Evolutionary conservation across 2,888 invertebrate genomes (phyloP).

Genomic region (Scaeva pyrastri): DNA sequence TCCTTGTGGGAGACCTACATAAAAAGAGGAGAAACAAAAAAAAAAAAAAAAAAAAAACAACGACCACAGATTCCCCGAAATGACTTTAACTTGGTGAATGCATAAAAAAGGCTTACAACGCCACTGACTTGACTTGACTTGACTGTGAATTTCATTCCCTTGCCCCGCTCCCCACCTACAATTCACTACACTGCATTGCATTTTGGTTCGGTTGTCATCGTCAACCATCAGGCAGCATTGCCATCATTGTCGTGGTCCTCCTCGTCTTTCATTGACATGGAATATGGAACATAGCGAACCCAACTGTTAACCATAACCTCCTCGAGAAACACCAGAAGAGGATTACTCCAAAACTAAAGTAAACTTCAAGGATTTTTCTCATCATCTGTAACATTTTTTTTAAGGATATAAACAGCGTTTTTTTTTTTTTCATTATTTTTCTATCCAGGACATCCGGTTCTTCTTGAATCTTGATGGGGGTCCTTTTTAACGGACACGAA

Average conservation of each 20-base stretch:
- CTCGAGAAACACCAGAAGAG: slow-evolving; percentile 1
- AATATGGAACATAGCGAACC: slow-evolving; percentile 50
- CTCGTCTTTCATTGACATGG: slow-evolving; percentile 52
- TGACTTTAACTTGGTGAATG: slow-evolving; percentile 27
- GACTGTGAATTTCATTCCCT: slow-evolving; percentile 26
- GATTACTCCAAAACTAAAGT: slow-evolving; percentile 49
- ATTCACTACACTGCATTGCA: slow-evolving; percentile 27
- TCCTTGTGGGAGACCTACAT: slow-evolving; percentile 22
- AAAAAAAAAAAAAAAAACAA: too few species aligned
- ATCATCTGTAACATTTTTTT: slow-evolving; percentile 36
- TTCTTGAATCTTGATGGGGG: too few species aligned
- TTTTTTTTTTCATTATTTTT: slow-evolving; percentile 14
- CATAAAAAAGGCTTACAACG: background rate
- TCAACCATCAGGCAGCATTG: background rate
- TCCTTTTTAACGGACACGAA: slow-evolving; percentile 45
- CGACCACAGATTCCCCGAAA: slow-evolving; percentile 2
- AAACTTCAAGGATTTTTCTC: slow-evolving; percentile 56
- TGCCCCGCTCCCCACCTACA: background rate
- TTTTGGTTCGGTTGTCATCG: slow-evolving; percentile 4
- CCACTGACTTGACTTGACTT: background rate
- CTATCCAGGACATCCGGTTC: slow-evolving; percentile 15
- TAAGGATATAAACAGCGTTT: slow-evolving; percentile 49
- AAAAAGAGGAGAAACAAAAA: too few species aligned
- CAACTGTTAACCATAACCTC: slow-evolving; percentile 40
- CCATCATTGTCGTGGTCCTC: slow-evolving; percentile 6